phyloP scores from a whole-genome alignment of 2,888 invertebrate species.

The Apamea epomidion region DNA sequence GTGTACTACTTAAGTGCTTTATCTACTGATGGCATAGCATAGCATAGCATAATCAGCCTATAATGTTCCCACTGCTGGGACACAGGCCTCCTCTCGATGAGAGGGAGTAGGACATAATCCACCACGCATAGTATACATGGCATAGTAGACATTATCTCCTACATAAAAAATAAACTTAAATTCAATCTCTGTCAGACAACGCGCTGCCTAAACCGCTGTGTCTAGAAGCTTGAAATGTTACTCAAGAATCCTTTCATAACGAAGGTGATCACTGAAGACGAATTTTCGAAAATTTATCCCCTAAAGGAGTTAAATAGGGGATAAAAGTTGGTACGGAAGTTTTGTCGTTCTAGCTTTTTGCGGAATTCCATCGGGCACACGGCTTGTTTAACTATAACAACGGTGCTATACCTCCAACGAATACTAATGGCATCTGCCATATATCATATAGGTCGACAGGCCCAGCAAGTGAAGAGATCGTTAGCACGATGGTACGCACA shows the following conservation, averaged over 20 bases:
- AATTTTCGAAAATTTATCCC: background rate
- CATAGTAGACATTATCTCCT: background rate
- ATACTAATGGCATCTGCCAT: slow-evolving; percentile 30
- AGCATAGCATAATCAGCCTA: too few relatives aligned
- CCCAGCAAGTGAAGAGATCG: slow-evolving; percentile 29
- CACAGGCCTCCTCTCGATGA: too few relatives aligned
- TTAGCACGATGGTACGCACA: slow-evolving; percentile 21
- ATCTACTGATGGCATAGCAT: background rate
- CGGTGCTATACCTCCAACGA: background rate
- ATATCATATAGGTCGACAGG: slow-evolving; percentile 11
- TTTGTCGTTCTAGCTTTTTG: background rate
- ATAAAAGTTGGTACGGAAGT: too few relatives aligned
- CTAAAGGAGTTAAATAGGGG: background rate
- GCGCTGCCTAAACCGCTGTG: background rate
- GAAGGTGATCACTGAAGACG: background rate
- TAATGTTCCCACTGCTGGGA: too few relatives aligned
- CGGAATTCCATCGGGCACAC: background rate
- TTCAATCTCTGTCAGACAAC: background rate
- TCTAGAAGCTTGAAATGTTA: background rate
- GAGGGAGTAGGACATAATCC: too few relatives aligned
- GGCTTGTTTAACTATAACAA: background rate
- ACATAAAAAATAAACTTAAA: background rate
- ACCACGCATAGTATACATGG: too few relatives aligned
- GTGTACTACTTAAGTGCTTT: background rate
- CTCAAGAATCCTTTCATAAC: background rate